Evolutionary conservation across 2,797 vertebrate species (phyloP), one percentile per base, ranked within the genome.

Genomic region (Tragopan temminckii): DNA sequence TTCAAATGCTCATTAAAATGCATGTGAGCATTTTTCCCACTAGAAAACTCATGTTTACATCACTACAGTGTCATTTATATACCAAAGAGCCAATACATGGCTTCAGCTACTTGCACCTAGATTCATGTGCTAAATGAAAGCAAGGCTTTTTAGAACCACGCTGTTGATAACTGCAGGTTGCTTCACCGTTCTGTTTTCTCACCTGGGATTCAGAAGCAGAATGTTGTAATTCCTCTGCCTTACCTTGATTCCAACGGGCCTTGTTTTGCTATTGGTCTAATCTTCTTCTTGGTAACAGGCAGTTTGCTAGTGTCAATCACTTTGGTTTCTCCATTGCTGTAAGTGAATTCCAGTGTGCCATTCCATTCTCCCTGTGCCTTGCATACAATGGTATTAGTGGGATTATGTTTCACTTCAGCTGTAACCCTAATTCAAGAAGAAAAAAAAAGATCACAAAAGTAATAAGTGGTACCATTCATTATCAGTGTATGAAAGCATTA

Each of bases 331-430:
- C 99, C 99, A 0, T 97, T 99, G 98, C 97, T 99, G 96, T 99
- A 99, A 13, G 98, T 99, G 95, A 99, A 99, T 94, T 99, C 99
- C 91, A 99, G 97, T 1, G 96, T 98, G 20, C 99, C 99, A 1
- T 99, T 99, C 99, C 99, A 99, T 35, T 99, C 99, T n/a, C 99
- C 99, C 77, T 99, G 99, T 4, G 98, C 99, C 96, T 99, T 99
- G 94, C 99, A 99, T 8, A 99, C 98, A 2, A 99, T 98, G 86
- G 98, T 99, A 95, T 98, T 98, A 1, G 98, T 99, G 4, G 98
- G 98, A 85, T 98, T 99, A 97, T 99, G 98, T 95, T 99, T 99
- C 81, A 99, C 99, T 96, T 99, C 99, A 0, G 99, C 99, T 2
- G 99, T 99, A 81, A 99, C 99, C 97, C 99, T 99, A 90, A 46